Evolutionary conservation across 2,797 vertebrate species (phyloP), one percentile per base, ranked within the genome.

Genomic region (Alauda arvensis): DNA sequence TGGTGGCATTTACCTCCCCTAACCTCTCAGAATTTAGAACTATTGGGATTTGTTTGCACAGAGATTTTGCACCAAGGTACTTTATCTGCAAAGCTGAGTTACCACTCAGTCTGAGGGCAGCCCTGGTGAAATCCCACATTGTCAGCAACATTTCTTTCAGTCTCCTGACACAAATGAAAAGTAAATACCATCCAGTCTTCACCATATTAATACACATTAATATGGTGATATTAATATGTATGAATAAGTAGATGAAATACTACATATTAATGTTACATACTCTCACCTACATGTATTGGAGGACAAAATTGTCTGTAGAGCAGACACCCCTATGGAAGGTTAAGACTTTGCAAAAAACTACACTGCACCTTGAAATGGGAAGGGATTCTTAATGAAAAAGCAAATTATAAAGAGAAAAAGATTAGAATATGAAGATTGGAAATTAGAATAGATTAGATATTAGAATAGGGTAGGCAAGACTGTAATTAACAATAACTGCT

Each of bases 61-160:
- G 29, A 71, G 45, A 23, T 66, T 72, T 83, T 85, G 42, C 23
- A 66, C 12, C 40, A 31, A 72, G 24, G 6, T 53, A 31, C 17
- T 90, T 42, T 28, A 66, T 26, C 56, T 56, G 42, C 49, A 77
- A 83, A 85, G 12, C 37, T 72, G 67, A 75, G n/a, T 60, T 26
- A 1, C 37, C 34, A 20, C 26, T 18, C 1, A 2, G 1, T 26
- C 48, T 39, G 40, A 78, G 33, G 18, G 48, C 52, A 87, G 11
- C 9, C 55, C 43, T 55, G 28, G 28, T 18, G 24, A 80, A 59
- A 57, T 29, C 10, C 28, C n/a, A 43, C 0, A 0, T 61, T 69
- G 23, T 59, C 67, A 75, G 18, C 56, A 72, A 14, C 2, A 25
- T 51, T 86, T 66, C 23, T 46, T 67, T 78, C 33, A 77, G 28